Percentiles rank a stretch among this genome's conserved stretches.
phyloP scores from a whole-genome alignment of 2,113 vertebrate genomes.

The Embiotoca jacksoni region DNA sequence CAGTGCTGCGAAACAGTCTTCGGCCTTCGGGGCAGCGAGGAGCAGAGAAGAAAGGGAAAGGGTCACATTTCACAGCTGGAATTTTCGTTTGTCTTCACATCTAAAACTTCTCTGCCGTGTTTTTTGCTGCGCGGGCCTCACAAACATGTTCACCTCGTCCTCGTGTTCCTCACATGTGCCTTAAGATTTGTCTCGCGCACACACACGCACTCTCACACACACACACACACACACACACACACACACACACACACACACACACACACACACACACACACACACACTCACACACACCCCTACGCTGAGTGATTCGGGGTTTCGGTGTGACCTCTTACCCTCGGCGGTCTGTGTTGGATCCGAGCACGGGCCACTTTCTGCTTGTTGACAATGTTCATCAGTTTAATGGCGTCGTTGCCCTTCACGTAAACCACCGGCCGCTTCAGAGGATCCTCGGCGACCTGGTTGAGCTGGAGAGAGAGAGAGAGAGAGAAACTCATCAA shows the following conservation, averaged over 20 bases:
- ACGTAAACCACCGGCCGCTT: constrained; percentile 98
- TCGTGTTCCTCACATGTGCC: constrained; percentile 20
- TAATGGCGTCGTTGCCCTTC: constrained; percentile 97
- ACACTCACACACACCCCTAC: no score
- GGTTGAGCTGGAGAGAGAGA: constrained; percentile 88
- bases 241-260: no score
- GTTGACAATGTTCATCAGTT: constrained; percentile 99
- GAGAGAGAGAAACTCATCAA: not conserved
- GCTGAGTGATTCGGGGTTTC: no score
- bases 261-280: no score
- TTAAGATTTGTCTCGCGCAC: constrained; percentile 2
- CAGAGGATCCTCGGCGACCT: constrained; percentile 93
- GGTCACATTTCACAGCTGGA: constrained; percentile 72
- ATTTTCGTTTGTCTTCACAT: constrained; percentile 58
- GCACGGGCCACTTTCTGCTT: constrained; percentile 99
- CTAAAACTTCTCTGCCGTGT: constrained; percentile 7
- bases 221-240: no score
- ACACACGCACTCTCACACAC: no score
- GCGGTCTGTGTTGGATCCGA: constrained; percentile 95
- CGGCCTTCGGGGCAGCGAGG: constrained; percentile 42
- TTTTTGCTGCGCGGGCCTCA: constrained; percentile 12
- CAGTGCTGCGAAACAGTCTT: constrained; percentile 44
- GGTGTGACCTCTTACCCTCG: constrained; percentile 87
- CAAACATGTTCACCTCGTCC: constrained; percentile 34
- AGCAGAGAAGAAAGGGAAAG: constrained; percentile 48